These are phyloP conservation scores for Rostratula benghalensis DNA, from an alignment of 2,113 vertebrate species.

Conservation along the genomic window DNA sequence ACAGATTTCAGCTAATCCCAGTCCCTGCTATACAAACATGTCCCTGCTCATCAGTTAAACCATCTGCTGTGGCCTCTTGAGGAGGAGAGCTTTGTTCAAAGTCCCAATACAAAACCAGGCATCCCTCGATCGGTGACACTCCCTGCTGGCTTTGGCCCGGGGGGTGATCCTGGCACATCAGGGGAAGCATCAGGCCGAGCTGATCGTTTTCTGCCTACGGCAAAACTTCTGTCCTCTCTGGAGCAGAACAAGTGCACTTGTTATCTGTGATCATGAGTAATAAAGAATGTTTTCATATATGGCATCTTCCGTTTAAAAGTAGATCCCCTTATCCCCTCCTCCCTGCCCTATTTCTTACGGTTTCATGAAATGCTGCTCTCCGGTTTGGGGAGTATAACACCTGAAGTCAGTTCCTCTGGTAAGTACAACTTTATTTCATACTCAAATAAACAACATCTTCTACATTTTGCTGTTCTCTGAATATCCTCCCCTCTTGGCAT, in stretches of 20 bases:
- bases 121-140: no score
- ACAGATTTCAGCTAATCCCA: not conserved
- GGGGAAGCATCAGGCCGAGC: no score
- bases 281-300: not conserved
- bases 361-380: conserved; percentile 22
- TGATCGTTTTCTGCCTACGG: not conserved
- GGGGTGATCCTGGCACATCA: no score
- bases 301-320: not conserved
- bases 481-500: not conserved
- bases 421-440: conserved; percentile 58
- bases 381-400: not conserved
- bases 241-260: not conserved
- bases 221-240: not conserved
- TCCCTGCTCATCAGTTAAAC: not conserved
- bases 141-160: no score
- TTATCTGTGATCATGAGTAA: not conserved
- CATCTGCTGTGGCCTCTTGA: not conserved
- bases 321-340: not conserved
- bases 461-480: not conserved
- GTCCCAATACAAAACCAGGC: no score
- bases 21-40: not conserved
- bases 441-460: not conserved
- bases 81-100: not conserved
- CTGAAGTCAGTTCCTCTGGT: conserved; percentile 42
- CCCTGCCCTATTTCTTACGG: accelerated